Base-by-base conservation (phyloP, 2,113 vertebrate genomes). In the Semicossyphus pulcher region DNA sequence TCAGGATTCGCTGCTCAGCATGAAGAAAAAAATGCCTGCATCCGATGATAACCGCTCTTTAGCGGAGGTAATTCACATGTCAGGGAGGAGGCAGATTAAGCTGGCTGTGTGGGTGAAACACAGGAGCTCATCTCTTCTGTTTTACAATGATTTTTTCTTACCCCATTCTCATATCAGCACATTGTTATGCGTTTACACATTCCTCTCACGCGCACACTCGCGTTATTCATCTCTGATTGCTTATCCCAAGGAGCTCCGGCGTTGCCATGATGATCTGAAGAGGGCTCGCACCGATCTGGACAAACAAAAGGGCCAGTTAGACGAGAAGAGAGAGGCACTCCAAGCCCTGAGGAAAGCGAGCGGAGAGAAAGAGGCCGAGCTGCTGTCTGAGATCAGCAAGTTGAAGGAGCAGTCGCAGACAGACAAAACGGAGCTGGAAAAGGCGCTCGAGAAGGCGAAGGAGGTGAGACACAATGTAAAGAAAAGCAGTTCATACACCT, bases 191-290 rank as follows among this genome's bases (percentile, higher is more conserved):
- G 1, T 34, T 8, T 21, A 41, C 56, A 47, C 75, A 72, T 67
- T 81, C 53, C 26, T 68, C 29, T 54, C 56, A 7, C 32, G 53
- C 49, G 1, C 53, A 49, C 49, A 57, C 70, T 10, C 49, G 16
- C 57, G 44, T 74, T 69, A 60, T 76, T 64, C 65, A 41, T 78
- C 85, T 83, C 63, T 73, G 63, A 76, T 49, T 25, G 0, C 34
- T 72, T 65, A 49, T 87, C 70, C 34, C 29, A 64, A 97, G 96
- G 95, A 97, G 79, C 92, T 95, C 71, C 87, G 26, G 42, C 71
- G 72, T 66, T 88, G 86, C 10, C 93, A 78, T 76, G 91, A 93
- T 42, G 86, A 90, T n/a, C 87, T 95, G 45, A 84, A 87, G 78
- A 91, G 88, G 53, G 78, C 94, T 29, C 66, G 0, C 0, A 44